These are phyloP conservation scores for Drosophila lacicola DNA, from an alignment of 2,888 invertebrate genomes.

Conservation along the genomic window DNA sequence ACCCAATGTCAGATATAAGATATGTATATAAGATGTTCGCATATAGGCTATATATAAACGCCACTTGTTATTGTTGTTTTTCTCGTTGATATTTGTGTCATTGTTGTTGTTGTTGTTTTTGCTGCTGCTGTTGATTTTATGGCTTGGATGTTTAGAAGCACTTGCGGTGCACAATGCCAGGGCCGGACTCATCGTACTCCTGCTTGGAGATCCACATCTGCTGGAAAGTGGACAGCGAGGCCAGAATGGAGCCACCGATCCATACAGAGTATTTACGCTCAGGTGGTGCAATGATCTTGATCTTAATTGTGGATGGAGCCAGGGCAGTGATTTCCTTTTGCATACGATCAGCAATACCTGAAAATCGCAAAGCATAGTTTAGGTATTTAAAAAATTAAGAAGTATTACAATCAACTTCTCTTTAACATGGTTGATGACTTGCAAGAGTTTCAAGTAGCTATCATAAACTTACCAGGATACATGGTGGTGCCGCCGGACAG, in stretches of 20 bases:
- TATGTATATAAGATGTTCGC: constrained; percentile 53
- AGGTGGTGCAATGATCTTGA: constrained; percentile 96
- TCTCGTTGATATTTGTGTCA: constrained; percentile 7
- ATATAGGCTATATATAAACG: constrained; percentile 65
- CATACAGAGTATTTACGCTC: constrained; percentile 96
- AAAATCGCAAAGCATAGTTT: not conserved
- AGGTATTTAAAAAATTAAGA: not conserved
- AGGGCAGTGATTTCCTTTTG: constrained; percentile 95
- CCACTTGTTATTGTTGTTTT: constrained; percentile 53
- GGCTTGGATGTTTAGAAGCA: constrained; percentile 91
- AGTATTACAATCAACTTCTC: no score
- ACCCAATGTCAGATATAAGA: constrained; percentile 66
- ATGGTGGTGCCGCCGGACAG: constrained; percentile 95
- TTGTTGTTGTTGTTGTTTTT: constrained; percentile 27
- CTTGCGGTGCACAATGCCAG: constrained; percentile 96
- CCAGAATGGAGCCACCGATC: constrained; percentile 94
- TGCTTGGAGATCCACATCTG: constrained; percentile 97
- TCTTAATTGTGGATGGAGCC: constrained; percentile 96
- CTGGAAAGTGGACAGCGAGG: constrained; percentile 95
- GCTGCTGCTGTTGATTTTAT: constrained; percentile 21
- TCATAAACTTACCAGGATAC: constrained; percentile 88
- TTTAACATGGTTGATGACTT: no score
- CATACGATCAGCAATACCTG: constrained; percentile 93
- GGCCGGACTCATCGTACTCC: constrained; percentile 89
- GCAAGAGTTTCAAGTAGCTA: no score